Percentiles rank a stretch among this genome's conserved stretches.
Conservation (phyloP, 2,888 invertebrate genomes). For the Orthosia cruda region DNA sequence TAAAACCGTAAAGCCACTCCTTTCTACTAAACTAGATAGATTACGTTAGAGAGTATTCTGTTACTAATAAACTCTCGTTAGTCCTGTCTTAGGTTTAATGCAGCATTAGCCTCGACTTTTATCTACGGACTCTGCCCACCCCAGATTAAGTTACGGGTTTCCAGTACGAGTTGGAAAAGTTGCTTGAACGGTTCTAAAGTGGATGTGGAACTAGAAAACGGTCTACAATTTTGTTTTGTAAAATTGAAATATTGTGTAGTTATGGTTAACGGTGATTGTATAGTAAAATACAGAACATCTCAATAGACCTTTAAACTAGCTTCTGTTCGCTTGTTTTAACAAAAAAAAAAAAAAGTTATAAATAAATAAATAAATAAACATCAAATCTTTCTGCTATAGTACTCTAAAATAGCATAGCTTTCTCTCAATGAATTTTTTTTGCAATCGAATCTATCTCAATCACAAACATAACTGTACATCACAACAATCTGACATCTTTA, state of each 20-base stretch:
- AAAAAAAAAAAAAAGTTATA: no score
- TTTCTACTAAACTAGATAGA: slow-evolving; percentile 54
- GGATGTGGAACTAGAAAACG: slow-evolving; percentile 41
- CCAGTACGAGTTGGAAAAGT: slow-evolving; percentile 46
- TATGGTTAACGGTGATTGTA: not conserved
- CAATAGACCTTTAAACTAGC: no score
- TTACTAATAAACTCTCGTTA: slow-evolving; percentile 70
- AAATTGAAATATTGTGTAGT: not conserved
- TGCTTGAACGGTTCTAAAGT: slow-evolving; percentile 42
- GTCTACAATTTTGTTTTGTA: not conserved
- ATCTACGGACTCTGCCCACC: slow-evolving; percentile 62
- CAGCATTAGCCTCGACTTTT: slow-evolving; percentile 61
- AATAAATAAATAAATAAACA: no score
- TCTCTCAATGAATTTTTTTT: no score
- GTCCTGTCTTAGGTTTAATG: slow-evolving; percentile 63
- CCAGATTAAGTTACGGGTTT: slow-evolving; percentile 60
- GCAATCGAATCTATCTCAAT: no score
- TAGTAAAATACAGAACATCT: not conserved
- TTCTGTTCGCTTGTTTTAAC: no score
- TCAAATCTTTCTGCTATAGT: no score
- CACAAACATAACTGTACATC: no score
- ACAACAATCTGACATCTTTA: no score
- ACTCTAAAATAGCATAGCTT: no score
- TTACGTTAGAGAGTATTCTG: slow-evolving; percentile 56
- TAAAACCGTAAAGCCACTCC: slow-evolving; percentile 43